phyloP scores from a whole-genome alignment of 2,888 invertebrate species.

The Cenopis cana region DNA sequence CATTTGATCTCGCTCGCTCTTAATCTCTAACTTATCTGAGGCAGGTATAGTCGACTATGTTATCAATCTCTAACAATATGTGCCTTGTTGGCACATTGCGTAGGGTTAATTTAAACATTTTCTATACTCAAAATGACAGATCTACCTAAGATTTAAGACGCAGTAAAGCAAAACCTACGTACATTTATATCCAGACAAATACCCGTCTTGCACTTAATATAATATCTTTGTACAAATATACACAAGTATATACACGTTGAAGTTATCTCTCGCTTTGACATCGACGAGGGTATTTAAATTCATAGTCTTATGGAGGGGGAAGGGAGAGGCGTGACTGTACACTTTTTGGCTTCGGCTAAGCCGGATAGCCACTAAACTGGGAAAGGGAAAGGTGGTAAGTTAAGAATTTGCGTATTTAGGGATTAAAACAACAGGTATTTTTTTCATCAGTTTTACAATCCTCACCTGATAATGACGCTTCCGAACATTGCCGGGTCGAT shows the following conservation, averaged over 20 bases:
- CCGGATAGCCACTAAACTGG: constrained; percentile 75
- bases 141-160: neutral
- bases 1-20: no score
- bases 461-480: no score
- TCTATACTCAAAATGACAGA: no score
- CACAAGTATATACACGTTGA: constrained; percentile 20
- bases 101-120: no score
- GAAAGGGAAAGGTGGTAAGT: constrained; percentile 52
- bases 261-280: constrained; percentile 72
- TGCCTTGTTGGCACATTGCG: no score
- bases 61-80: no score
- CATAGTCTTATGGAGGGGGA: constrained; percentile 83
- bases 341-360: constrained; percentile 84
- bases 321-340: constrained; percentile 80
- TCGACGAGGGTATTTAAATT: constrained; percentile 84
- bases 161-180: neutral
- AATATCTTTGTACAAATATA: constrained; percentile 18
- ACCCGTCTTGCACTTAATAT: neutral
- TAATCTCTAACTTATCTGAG: no score
- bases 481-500: no score
- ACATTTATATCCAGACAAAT: neutral
- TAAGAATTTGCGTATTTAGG: constrained; percentile 42
- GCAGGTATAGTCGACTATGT: no score
- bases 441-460: neutral
- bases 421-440: neutral